These are phyloP conservation scores for Epinotia bilunana DNA, from an alignment of 2,888 invertebrate genomes.

Conservation along the genomic window DNA sequence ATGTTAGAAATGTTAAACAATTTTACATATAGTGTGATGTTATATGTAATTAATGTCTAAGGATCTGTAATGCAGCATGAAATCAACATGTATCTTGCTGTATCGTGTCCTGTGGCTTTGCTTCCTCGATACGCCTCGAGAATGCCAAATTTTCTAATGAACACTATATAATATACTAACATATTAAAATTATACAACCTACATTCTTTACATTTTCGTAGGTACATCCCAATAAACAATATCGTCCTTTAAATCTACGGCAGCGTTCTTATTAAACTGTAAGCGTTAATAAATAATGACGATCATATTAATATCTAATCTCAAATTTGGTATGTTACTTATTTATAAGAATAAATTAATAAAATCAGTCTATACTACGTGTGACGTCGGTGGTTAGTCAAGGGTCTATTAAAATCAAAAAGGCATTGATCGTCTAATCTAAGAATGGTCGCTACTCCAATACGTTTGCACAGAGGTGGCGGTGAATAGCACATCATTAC, in stretches of 20 bases:
- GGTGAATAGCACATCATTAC: no score
- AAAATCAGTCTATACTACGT: conserved; percentile 72
- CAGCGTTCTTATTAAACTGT: conserved; percentile 16
- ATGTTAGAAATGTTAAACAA: neutral
- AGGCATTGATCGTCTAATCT: neutral
- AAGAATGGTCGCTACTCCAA: neutral
- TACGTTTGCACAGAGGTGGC: neutral
- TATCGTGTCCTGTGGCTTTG: neutral
- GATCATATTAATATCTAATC: conserved; percentile 39
- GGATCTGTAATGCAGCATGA: neutral
- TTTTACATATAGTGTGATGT: no score
- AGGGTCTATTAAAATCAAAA: conserved; percentile 24
- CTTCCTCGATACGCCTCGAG: neutral
- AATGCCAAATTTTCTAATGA: neutral
- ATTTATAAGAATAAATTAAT: conserved; percentile 71
- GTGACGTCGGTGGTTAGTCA: conserved; percentile 76
- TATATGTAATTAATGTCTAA: no score
- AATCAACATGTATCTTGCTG: neutral
- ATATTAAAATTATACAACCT: neutral
- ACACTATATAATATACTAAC: neutral
- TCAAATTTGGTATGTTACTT: conserved; percentile 78
- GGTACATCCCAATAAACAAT: neutral
- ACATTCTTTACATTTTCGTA: neutral
- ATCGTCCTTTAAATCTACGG: conserved; percentile 24
- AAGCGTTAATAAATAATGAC: conserved; percentile 44